These are phyloP conservation scores for Oreocharis arfaki DNA, from an alignment of 2,113 vertebrate genomes.

Conservation along the genomic window DNA sequence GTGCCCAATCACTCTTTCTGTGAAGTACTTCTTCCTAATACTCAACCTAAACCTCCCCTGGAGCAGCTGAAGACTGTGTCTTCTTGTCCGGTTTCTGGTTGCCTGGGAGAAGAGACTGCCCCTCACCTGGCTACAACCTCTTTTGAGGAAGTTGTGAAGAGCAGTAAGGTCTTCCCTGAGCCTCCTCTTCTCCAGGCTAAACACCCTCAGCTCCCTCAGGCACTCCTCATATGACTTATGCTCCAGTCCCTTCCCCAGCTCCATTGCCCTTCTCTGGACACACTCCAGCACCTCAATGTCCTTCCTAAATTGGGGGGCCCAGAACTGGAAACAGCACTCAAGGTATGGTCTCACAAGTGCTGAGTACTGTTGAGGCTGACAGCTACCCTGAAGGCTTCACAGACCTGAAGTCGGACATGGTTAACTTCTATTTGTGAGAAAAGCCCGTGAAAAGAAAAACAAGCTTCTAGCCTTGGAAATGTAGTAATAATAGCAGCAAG, in stretches of 20 bases:
- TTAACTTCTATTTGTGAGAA: no score
- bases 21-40: no score
- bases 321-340: background rate
- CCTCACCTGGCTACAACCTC: background rate
- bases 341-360: no score
- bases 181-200: background rate
- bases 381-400: no score
- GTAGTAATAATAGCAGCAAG: no score
- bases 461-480: no score
- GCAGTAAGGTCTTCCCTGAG: background rate
- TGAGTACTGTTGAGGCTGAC: no score
- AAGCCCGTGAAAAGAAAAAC: no score
- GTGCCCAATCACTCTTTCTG: background rate
- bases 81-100: background rate
- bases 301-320: background rate
- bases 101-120: background rate
- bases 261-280: background rate
- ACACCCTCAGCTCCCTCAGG: background rate
- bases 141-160: background rate
- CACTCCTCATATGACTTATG: fast-evolving
- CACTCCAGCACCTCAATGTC: fast-evolving
- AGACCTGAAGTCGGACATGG: no score
- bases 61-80: background rate
- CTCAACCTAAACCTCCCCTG: background rate
- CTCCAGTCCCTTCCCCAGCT: background rate